These are phyloP conservation scores for Neotoma lepida DNA, from an alignment of 2,113 vertebrate genomes.

Conservation along the genomic window DNA sequence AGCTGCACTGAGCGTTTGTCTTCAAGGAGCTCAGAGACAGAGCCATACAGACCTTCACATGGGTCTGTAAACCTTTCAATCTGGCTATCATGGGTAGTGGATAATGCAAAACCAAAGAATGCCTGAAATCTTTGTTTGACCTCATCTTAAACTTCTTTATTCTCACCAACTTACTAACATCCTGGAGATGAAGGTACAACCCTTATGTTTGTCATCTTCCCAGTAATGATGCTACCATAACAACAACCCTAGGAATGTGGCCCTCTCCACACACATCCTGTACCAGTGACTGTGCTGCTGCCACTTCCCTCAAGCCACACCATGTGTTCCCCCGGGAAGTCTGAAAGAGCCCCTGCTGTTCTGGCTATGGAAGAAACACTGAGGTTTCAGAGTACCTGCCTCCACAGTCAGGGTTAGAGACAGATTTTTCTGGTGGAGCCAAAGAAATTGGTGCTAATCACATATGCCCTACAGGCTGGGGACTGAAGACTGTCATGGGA, in stretches of 20 bases:
- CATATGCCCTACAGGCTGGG: neutral
- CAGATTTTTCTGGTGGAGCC: neutral
- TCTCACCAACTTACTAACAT: neutral
- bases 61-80: neutral
- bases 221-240: fast-evolving
- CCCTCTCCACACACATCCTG: too few relatives aligned
- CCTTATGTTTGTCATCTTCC: neutral
- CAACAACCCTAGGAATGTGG: fast-evolving
- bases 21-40: neutral
- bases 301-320: fast-evolving
- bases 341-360: neutral
- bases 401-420: too few relatives aligned
- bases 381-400: too few relatives aligned
- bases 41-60: neutral
- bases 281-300: neutral
- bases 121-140: neutral
- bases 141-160: neutral
- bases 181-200: neutral
- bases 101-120: neutral
- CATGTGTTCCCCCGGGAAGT: neutral
- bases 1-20: neutral
- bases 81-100: neutral
- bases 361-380: neutral
- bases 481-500: fast-evolving
- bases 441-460: neutral